phyloP scores from a whole-genome alignment of 2,888 invertebrate genomes.

The Prosopocoilus inquinatus region DNA sequence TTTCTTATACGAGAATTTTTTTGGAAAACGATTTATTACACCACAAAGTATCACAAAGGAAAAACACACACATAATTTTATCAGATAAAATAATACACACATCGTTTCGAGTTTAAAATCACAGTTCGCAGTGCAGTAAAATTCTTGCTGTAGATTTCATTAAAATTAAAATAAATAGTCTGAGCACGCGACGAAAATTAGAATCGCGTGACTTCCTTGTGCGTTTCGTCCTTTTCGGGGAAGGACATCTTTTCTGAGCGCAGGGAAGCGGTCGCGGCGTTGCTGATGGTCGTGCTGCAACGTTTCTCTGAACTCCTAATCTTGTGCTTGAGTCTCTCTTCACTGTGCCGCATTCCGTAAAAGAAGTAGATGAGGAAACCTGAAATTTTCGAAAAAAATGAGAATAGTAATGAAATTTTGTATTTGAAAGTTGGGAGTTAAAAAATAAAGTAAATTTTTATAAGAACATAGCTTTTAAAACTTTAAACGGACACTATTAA shows the following conservation, averaged over 20 bases:
- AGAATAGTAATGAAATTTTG: neutral
- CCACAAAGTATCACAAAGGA: too few relatives aligned
- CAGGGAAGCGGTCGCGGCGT: constrained; percentile 16
- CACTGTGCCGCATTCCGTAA: constrained; percentile 81
- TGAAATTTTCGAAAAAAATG: constrained; percentile 41
- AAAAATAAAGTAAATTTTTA: too few relatives aligned
- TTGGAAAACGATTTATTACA: too few relatives aligned
- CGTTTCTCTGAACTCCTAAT: neutral
- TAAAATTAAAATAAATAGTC: too few relatives aligned
- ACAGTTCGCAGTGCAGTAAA: too few relatives aligned
- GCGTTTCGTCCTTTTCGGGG: neutral
- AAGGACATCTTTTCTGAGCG: constrained; percentile 10
- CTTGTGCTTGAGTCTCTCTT: constrained; percentile 45
- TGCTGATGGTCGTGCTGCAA: constrained; percentile 3
- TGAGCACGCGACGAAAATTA: neutral
- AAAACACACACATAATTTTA: too few relatives aligned
- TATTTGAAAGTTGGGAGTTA: neutral
- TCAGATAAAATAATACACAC: too few relatives aligned
- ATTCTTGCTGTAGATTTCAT: too few relatives aligned
- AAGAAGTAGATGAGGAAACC: constrained; percentile 82
- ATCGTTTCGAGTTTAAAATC: too few relatives aligned
- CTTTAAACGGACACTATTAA: too few relatives aligned
- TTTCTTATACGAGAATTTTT: too few relatives aligned
- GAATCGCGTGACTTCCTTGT: constrained; percentile 11
- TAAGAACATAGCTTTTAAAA: too few relatives aligned